Evolutionary conservation across 2,113 vertebrate genomes (phyloP), one percentile per base, ranked within the genome.

Genomic region (Nanger granti): DNA sequence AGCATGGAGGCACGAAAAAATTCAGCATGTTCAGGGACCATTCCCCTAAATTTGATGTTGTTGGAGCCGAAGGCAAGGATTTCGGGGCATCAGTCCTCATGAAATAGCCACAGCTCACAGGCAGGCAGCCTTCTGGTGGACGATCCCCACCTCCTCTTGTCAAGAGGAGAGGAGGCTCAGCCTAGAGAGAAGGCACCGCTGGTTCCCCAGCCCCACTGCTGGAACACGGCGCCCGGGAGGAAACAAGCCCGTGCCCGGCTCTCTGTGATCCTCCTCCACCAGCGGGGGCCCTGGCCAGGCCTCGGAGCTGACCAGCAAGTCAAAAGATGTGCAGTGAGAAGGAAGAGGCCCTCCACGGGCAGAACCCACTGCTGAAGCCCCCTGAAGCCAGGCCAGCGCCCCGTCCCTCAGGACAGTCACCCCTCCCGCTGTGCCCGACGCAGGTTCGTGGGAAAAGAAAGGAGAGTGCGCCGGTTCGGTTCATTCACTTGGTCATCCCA

Each of bases 391-490:
- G 8, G 20, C 89, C 66, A 47, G 2, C 12, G 0, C 12, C 80
- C 28, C 29, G 2, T 37, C 52, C 34, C 28, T 64, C 4, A 7
- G 11, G 79, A n/a, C 3, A 24, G 76, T 9, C 41, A 5, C 93
- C 44, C 29, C 34, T 69, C 52, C n/a, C 2, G 10, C 62, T 26
- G 4, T 31, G 18, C 18, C 64, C 54, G 2, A 10, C 13, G 28
- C 8, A 49, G 34, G 29, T 18, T 57, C 8, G 0, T 60, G 11
- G 83, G 26, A 52, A 34, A 54, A 57, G 29, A 54, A 34, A 54
- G 62, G 29, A 64, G 2, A 2, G 4, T 4, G 12, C 1, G 0
- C n/a, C 29, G 2, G 0, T 7, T 11, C 15, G 9, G 7, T 60
- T 11, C 62, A 64, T 85, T 79, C 79, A 49, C 14, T 28, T 10